Base-by-base conservation (phyloP, 92 coral and sea anemone species). In the Micromussa lordhowensis region DNA sequence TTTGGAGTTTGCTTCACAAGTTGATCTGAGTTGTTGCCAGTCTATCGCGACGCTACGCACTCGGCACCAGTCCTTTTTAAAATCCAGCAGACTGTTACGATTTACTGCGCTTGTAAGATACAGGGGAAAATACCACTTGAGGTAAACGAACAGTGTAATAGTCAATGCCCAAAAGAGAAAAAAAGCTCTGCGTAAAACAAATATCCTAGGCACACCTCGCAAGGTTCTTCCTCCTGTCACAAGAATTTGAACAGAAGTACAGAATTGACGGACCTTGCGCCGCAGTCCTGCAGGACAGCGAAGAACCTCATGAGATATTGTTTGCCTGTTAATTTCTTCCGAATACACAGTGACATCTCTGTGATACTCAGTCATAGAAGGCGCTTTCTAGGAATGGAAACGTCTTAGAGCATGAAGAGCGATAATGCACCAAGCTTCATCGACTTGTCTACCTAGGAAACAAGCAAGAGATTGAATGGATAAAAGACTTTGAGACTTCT, bases 61-160 rank as follows among this genome's bases (percentile, higher is more conserved):
- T 38, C 95, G 92, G 54, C 95, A 94, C 98, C 98, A 96, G 90
- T 94, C 95, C 12, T 73, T 63, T 38, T 83, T 87, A 77, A 96
- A 96, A 61, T 88, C 96, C 55, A 93, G 92, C 40, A 95, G 66
- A 70, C 93, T 95, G 78, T 89, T 91, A 38, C 94, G 87, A 81
- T 89, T 93, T 4, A 95, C 96, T 0, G 96, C 93, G 83, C 98
- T 93, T 14, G 91, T 89, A 34, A 95, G 80, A 31, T 93, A 95
- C 30, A 93, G 53, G 4, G 98, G 98, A 28, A 95, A 95, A 71
- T 95, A 95, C 82, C 94, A 79, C 84, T 95, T 95, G 8, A 95
- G 93, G 63, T 89, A 95, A 24, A 95, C 61, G 35, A 95, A 81
- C 19, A 93, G 77, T 7, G 74, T 77, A 61, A 93, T 90, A 5